phyloP scores from a whole-genome alignment of 2,797 vertebrate species.

The Eutrigla gurnardus region DNA sequence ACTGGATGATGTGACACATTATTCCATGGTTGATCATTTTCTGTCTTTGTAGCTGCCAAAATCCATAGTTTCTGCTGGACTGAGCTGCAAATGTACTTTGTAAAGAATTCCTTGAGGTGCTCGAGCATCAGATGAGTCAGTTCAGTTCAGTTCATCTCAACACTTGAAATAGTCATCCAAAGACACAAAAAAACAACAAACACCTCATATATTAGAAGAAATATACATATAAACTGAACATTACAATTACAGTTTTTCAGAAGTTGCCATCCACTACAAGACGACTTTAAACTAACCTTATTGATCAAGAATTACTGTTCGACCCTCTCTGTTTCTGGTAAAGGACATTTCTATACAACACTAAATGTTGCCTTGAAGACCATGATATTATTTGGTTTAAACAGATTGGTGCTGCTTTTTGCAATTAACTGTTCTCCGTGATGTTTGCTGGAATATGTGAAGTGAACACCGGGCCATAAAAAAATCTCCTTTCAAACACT shows the following conservation, averaged over 20 bases:
- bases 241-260: background rate
- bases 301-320: conserved; percentile 4
- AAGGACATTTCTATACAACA: conserved; percentile 14
- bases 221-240: background rate
- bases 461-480: too few species aligned
- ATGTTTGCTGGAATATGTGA: too few species aligned
- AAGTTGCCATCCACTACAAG: background rate
- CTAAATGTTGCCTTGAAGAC: too few species aligned
- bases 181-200: background rate
- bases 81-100: background rate
- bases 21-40: background rate
- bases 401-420: background rate
- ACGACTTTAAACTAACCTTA: background rate
- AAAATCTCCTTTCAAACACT: background rate
- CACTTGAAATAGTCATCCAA: conserved; percentile 6
- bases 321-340: background rate
- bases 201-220: background rate
- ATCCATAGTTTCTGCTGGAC: background rate
- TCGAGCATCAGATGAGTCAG: conserved; percentile 17
- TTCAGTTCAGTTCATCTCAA: background rate
- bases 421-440: too few species aligned
- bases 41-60: conserved; percentile 4
- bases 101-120: background rate
- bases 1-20: background rate
- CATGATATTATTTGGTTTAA: background rate